Percentiles rank a stretch among this genome's conserved stretches.
phyloP scores from a whole-genome alignment of 2,888 invertebrate genomes.

The Cheiracanthium punctorium region DNA sequence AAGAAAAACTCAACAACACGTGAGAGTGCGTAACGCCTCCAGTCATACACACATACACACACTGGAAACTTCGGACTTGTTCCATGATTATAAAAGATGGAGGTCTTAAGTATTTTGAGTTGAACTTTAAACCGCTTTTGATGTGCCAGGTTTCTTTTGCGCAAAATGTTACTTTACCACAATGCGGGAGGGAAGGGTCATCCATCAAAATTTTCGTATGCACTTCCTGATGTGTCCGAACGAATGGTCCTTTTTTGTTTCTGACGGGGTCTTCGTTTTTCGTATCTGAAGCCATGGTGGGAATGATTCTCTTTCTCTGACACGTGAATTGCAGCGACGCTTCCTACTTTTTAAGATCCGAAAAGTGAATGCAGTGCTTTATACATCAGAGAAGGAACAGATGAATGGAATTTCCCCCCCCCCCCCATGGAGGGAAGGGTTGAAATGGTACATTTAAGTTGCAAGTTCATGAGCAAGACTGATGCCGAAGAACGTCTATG shows the following conservation, averaged over 20 bases:
- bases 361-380: too few species aligned
- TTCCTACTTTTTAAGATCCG: not conserved
- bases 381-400: too few species aligned
- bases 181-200: not conserved
- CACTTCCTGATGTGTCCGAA: not conserved
- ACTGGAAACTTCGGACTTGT: constrained; percentile 33
- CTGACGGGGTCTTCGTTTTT: too few species aligned
- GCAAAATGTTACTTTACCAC: not conserved
- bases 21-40: not conserved
- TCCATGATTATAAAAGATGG: constrained; percentile 39
- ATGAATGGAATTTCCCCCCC: too few species aligned
- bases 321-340: not conserved
- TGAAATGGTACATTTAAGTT: too few species aligned
- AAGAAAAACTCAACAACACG: too few species aligned
- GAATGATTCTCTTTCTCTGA: not conserved
- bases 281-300: too few species aligned
- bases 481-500: too few species aligned
- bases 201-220: not conserved
- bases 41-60: constrained; percentile 16
- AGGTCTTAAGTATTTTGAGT: constrained; percentile 26
- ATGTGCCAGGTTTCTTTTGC: not conserved
- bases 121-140: constrained; percentile 51
- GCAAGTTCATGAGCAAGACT: too few species aligned
- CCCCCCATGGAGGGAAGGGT: too few species aligned
- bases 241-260: not conserved